A percentile compares a stretch with the other conserved stretches of the same genome.
Evolutionary conservation across 2,888 invertebrate genomes (phyloP).

Genomic region (Eulithis testata): DNA sequence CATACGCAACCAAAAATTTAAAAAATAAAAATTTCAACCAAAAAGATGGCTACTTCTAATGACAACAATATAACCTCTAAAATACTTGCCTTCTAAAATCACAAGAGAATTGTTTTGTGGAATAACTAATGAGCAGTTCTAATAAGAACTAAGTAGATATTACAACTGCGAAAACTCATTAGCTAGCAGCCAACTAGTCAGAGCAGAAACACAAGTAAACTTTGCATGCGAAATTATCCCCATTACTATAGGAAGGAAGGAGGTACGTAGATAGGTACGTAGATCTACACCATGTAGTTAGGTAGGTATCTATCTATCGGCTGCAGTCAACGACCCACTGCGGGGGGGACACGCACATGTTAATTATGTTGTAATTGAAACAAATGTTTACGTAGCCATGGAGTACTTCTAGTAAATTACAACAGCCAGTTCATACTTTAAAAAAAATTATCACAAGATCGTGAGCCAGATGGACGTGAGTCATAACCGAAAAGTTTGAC

Average conservation of each 20-base stretch:
- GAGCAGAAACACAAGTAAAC: constrained; percentile 3
- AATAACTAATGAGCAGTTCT: neutral
- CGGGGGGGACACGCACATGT: constrained; percentile 39
- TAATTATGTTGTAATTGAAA: constrained; percentile 37
- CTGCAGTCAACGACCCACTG: constrained; percentile 37
- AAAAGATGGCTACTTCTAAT: too few species aligned
- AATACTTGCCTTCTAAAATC: neutral
- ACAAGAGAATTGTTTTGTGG: neutral
- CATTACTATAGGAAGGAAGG: constrained; percentile 20
- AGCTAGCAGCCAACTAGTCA: neutral
- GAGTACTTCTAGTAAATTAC: constrained; percentile 6
- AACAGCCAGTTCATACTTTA: neutral
- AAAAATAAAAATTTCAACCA: too few species aligned
- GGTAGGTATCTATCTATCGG: constrained; percentile 16
- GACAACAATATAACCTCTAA: too few species aligned
- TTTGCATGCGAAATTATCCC: constrained; percentile 22
- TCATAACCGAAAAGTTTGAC: neutral
- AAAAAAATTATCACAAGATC: neutral
- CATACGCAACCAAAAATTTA: too few species aligned
- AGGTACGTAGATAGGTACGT: neutral
- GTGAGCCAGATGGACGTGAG: neutral
- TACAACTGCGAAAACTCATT: neutral
- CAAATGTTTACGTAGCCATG: constrained; percentile 31
- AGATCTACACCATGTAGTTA: constrained; percentile 4
- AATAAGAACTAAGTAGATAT: neutral